phyloP scores from a whole-genome alignment of 2,888 invertebrate species.

The Phragmatobia fuliginosa region DNA sequence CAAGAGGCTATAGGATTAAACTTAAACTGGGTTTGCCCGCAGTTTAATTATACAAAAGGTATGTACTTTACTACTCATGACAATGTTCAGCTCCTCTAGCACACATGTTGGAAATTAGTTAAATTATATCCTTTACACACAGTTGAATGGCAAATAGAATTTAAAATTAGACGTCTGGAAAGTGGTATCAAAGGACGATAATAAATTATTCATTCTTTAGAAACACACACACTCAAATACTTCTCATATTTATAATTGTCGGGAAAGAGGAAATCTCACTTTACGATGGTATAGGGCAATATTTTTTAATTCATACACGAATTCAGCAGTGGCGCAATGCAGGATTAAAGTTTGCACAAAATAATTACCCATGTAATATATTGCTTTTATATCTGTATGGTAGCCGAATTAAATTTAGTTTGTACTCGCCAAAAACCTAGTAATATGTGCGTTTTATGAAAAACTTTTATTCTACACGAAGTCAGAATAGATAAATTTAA shows the following conservation, averaged over 20 bases:
- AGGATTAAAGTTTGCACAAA: conserved; percentile 69
- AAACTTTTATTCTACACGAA: conserved; percentile 72
- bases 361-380: conserved; percentile 60
- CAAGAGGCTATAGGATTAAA: conserved; percentile 87
- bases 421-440: conserved; percentile 59
- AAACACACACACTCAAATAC: conserved; percentile 44
- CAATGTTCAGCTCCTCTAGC: conserved; percentile 71
- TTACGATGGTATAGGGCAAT: conserved; percentile 55
- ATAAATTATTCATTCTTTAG: conserved; percentile 57
- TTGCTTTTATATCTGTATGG: conserved; percentile 54
- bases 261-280: conserved; percentile 48
- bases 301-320: conserved; percentile 61
- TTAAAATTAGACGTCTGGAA: conserved; percentile 72
- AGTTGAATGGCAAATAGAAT: conserved; percentile 75
- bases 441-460: conserved; percentile 69
- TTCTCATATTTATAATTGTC: conserved; percentile 43
- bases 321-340: conserved; percentile 70
- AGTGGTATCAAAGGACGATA: conserved; percentile 62
- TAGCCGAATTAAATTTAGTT: conserved; percentile 59
- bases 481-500: conserved; percentile 72
- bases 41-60: conserved; percentile 86
- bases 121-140: conserved; percentile 75
- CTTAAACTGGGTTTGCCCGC: conserved; percentile 84
- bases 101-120: conserved; percentile 79
- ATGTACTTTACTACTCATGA: conserved; percentile 73